Conservation (phyloP, 2,888 invertebrate species). For the Eilema sororculum region DNA sequence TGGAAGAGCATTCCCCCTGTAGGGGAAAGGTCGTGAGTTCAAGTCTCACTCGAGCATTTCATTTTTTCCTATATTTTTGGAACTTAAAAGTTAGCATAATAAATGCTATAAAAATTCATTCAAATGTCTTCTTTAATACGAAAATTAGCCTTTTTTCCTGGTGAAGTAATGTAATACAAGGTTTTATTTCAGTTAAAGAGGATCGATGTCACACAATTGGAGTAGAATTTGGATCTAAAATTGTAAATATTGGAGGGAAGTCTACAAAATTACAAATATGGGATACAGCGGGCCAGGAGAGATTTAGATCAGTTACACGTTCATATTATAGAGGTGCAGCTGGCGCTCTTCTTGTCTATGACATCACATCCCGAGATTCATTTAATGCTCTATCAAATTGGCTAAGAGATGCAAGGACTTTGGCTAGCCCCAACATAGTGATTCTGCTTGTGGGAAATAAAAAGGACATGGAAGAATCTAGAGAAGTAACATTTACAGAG, state of each 20-base stretch:
- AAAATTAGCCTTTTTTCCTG: too few species aligned
- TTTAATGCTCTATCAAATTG: constrained; percentile 96
- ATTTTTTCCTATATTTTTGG: too few species aligned
- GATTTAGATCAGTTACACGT: constrained; percentile 97
- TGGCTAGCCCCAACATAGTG: constrained; percentile 94
- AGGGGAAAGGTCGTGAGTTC: too few species aligned
- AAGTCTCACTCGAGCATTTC: too few species aligned
- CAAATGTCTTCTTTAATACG: too few species aligned
- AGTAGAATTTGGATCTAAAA: constrained; percentile 95
- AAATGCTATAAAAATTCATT: too few species aligned
- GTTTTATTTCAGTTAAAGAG: constrained; percentile 89
- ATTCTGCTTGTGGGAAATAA: constrained; percentile 94
- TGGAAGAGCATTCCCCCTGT: too few species aligned
- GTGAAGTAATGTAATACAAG: too few species aligned
- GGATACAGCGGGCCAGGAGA: constrained; percentile 98
- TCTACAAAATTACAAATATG: constrained; percentile 94
- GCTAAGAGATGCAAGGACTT: constrained; percentile 92
- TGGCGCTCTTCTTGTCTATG: constrained; percentile 96
- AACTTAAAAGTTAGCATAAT: too few species aligned
- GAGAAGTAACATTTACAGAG: constrained; percentile 94
- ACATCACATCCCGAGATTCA: constrained; percentile 96
- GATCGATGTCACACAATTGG: constrained; percentile 95
- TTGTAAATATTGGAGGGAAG: constrained; percentile 93
- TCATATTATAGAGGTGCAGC: constrained; percentile 96
- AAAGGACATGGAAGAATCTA: constrained; percentile 92